A percentile compares a stretch with the other conserved stretches of the same genome.
phyloP scores from a whole-genome alignment of 1,140 invertebrate genomes.

The Atta texana region DNA sequence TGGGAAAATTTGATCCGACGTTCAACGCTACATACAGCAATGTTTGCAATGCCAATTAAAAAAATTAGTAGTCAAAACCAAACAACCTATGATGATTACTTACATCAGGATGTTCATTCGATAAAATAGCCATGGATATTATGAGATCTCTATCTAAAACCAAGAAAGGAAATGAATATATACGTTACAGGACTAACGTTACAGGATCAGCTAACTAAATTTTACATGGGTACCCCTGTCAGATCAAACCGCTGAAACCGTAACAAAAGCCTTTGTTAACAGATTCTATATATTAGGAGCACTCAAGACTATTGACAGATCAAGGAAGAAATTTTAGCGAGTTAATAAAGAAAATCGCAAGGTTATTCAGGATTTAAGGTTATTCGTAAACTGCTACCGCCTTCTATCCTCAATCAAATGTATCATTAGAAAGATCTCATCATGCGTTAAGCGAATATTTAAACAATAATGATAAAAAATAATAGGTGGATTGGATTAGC shows the following conservation, averaged over 20 bases:
- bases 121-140: too few relatives aligned
- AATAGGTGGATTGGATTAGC: background rate
- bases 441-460: background rate
- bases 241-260: background rate
- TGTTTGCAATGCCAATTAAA: too few relatives aligned
- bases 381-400: background rate
- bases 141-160: too few relatives aligned
- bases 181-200: too few relatives aligned
- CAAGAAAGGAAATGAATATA: too few relatives aligned
- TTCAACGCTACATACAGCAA: too few relatives aligned
- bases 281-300: background rate
- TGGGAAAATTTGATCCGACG: too few relatives aligned
- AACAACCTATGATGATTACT: too few relatives aligned
- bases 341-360: background rate
- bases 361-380: background rate
- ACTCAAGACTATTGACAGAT: background rate
- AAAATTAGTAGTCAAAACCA: too few relatives aligned
- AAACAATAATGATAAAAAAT: background rate
- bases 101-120: too few relatives aligned
- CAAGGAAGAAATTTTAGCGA: background rate
- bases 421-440: background rate
- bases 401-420: background rate
- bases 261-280: background rate
- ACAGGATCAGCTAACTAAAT: too few relatives aligned
- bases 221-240: background rate